Percentiles rank a stretch among this genome's conserved stretches.
Evolutionary conservation across 2,888 invertebrate species (phyloP).

Genomic region (Exocentrus adspersus): DNA sequence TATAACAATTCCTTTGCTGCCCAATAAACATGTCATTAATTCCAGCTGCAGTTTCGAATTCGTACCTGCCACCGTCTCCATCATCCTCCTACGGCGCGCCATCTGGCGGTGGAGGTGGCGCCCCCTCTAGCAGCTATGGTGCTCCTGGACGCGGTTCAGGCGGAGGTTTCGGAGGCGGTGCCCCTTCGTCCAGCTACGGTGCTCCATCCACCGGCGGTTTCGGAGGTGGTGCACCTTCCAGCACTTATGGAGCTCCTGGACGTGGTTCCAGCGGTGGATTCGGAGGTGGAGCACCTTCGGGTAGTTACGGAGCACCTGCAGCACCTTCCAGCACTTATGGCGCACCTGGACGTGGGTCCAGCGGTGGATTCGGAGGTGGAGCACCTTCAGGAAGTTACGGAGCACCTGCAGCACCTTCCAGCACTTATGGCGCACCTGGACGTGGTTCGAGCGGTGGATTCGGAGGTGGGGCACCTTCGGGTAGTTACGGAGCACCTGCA

Average conservation of each 20-base stretch:
- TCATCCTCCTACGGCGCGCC: conserved; percentile 20
- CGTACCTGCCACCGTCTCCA: conserved; percentile 53
- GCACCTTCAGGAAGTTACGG: conserved; percentile 62
- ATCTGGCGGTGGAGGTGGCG: conserved; percentile 40
- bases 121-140: conserved; percentile 63
- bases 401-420: conserved; percentile 41
- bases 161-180: too few relatives aligned
- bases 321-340: conserved; percentile 52
- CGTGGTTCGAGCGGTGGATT: conserved; percentile 52
- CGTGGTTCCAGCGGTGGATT: conserved; percentile 4
- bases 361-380: conserved; percentile 11
- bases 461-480: conserved; percentile 45
- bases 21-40: conserved; percentile 7
- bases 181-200: conserved; percentile 51
- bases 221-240: conserved; percentile 53
- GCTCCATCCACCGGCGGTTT: conserved; percentile 42
- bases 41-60: conserved; percentile 38
- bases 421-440: conserved; percentile 42
- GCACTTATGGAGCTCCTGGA: conserved; percentile 59
- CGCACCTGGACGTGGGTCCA: conserved; percentile 43
- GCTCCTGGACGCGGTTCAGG: too few relatives aligned
- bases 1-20: not conserved
- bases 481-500: conserved; percentile 52
- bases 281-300: conserved; percentile 58
- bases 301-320: conserved; percentile 63